A percentile compares a stretch with the other conserved stretches of the same genome.
Conservation (phyloP, 1,140 invertebrate species). For the Phortica variegata region DNA sequence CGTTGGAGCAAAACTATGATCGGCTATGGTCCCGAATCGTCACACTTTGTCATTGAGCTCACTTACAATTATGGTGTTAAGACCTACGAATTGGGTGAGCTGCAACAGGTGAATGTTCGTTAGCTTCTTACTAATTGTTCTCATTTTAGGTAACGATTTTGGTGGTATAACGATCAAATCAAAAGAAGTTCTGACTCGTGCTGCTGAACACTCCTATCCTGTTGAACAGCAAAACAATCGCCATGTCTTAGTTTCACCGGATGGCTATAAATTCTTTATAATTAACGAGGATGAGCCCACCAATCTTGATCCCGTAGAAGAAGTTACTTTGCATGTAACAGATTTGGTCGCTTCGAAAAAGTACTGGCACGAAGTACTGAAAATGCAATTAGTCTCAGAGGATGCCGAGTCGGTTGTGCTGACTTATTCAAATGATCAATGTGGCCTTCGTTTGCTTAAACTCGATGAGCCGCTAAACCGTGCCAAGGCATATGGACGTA, state of each 20-base stretch:
- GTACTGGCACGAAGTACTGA: slow-evolving; percentile 81
- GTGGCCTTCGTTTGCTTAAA: slow-evolving; percentile 73
- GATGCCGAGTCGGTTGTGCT: slow-evolving; percentile 62
- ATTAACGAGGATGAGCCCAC: slow-evolving; percentile 68
- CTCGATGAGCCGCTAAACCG: slow-evolving; percentile 71
- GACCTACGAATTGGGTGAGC: slow-evolving; percentile 68
- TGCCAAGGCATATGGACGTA: slow-evolving; percentile 91
- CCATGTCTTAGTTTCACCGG: slow-evolving; percentile 66
- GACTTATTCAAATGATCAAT: slow-evolving; percentile 69
- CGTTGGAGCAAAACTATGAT: slow-evolving; percentile 99
- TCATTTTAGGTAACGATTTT: slow-evolving; percentile 79
- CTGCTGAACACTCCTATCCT: slow-evolving; percentile 62
- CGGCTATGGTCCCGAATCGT: slow-evolving; percentile 93
- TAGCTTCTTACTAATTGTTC: neutral
- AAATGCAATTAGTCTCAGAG: slow-evolving; percentile 70
- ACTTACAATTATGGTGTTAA: slow-evolving; percentile 97
- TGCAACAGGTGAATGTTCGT: slow-evolving; percentile 1
- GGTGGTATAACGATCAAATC: slow-evolving; percentile 83
- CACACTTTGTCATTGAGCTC: slow-evolving; percentile 94
- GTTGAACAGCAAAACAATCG: slow-evolving; percentile 33
- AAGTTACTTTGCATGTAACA: slow-evolving; percentile 78
- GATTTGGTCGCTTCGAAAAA: slow-evolving; percentile 74
- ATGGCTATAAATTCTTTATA: slow-evolving; percentile 87
- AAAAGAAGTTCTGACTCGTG: slow-evolving; percentile 72
- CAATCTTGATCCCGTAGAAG: slow-evolving; percentile 77